Percentiles rank a stretch among this genome's conserved stretches.
Conservation (phyloP, 2,888 invertebrate genomes). For the Galerucella pusilla region DNA sequence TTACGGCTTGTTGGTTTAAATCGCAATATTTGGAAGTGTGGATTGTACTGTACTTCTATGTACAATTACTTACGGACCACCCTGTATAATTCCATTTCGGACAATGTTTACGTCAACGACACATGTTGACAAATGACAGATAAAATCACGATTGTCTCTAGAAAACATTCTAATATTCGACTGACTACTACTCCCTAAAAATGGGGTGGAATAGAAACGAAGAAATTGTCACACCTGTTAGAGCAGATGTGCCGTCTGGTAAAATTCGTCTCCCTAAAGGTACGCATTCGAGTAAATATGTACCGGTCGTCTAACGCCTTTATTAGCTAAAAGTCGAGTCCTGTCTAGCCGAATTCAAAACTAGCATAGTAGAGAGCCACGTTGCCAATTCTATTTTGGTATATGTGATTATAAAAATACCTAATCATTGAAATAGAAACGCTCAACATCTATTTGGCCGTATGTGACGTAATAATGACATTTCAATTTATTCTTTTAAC, state of each 20-base stretch:
- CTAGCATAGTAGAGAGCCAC: constrained; percentile 14
- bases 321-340: constrained; percentile 24
- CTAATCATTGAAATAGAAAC: neutral
- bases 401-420: constrained; percentile 3
- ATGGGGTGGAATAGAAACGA: constrained; percentile 56
- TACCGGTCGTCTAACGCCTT: constrained; percentile 4
- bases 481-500: neutral
- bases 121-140: neutral
- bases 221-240: constrained; percentile 60
- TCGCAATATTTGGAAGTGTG: no score
- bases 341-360: constrained; percentile 20
- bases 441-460: neutral
- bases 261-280: constrained; percentile 27
- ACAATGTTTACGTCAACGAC: no score
- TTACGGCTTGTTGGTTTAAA: no score
- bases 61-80: no score
- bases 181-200: constrained; percentile 25
- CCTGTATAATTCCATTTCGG: no score
- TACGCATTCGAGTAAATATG: constrained; percentile 15
- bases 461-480: neutral
- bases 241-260: constrained; percentile 54
- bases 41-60: no score
- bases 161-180: neutral
- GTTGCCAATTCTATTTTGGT: constrained; percentile 28
- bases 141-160: neutral